phyloP scores from a whole-genome alignment of 2,113 vertebrate species.

The Columbina picui region DNA sequence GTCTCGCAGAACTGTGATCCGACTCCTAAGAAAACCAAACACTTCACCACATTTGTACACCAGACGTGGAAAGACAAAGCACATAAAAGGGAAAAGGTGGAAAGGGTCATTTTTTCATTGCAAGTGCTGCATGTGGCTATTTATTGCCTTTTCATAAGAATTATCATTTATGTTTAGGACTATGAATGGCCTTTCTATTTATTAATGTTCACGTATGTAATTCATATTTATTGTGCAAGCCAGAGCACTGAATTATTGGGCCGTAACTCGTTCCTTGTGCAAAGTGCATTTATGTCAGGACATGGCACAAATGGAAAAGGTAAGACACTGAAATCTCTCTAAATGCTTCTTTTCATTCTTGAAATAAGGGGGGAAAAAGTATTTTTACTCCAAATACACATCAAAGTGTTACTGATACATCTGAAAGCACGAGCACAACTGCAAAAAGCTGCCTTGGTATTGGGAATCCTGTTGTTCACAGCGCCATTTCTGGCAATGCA shows the following conservation, averaged over 20 bases:
- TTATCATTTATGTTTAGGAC: not conserved
- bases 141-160: not conserved
- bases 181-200: slow-evolving; percentile 17
- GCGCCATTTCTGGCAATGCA: not conserved
- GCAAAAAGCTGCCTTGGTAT: not conserved
- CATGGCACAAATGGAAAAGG: not conserved
- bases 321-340: not conserved
- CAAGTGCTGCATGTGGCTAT: not conserved
- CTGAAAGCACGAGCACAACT: not conserved
- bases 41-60: not conserved
- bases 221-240: not conserved
- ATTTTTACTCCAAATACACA: not conserved
- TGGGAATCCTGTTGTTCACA: not conserved
- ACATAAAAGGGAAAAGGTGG: slow-evolving; percentile 35
- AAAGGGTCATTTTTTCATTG: slow-evolving; percentile 30
- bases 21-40: not conserved
- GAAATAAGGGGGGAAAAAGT: not conserved
- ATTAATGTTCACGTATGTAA: not conserved
- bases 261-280: not conserved
- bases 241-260: not conserved
- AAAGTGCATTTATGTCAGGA: not conserved
- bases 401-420: not conserved
- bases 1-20: not conserved
- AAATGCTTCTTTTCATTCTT: not conserved
- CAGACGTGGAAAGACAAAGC: slow-evolving; percentile 17